Evolutionary conservation across 2,797 vertebrate species (phyloP), one percentile per base, ranked within the genome.

Genomic region (Podargus strigoides): DNA sequence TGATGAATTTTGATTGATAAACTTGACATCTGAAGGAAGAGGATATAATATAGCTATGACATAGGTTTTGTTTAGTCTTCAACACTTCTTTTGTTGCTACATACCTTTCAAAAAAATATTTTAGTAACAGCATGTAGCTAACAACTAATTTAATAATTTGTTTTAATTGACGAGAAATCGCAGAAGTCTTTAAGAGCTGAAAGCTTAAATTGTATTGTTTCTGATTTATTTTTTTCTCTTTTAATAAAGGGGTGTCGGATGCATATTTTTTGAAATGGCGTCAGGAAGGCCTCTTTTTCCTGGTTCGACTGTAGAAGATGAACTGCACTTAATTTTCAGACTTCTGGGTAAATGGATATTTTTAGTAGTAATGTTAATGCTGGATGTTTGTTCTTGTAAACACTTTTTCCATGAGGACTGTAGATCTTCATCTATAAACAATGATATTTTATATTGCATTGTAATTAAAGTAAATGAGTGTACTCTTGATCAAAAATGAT

Each of bases 231-330:
- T 93, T 94, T 53, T 75, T 74, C 28, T 82, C 88, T 93, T 37
- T 87, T 84, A 74, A 62, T 96, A 59, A 97, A 99, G 98, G 98
- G 98, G 98, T 3, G 98, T 99, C 19, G 98, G 98, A 76, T 99
- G 98, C 96, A 99, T 99, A 97, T 99, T 99, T 98, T 99, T 99
- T 95, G 99, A 99, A 98, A 99, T 99, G 99, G 99, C 99, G 90
- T 99, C 99, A 81, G 99, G 99, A 98, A 99, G 99, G 97, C 99
- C 99, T 52, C 98, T 99, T 46, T 99, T 99, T 96, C 99, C 99
- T 53, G 99, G 99, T 91, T 99, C 99, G 12, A 99, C 99, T 4
- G 99, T 99, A 88, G 99, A 99, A 98, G 99, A 99, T 87, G 99
- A 99, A 94, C 98, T 99, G 91, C 99, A 99, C 97, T 98, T 99